Percentiles rank a stretch among this genome's conserved stretches.
phyloP scores from a whole-genome alignment of 2,797 vertebrate species.

The Mormyrus proboscirostris region DNA sequence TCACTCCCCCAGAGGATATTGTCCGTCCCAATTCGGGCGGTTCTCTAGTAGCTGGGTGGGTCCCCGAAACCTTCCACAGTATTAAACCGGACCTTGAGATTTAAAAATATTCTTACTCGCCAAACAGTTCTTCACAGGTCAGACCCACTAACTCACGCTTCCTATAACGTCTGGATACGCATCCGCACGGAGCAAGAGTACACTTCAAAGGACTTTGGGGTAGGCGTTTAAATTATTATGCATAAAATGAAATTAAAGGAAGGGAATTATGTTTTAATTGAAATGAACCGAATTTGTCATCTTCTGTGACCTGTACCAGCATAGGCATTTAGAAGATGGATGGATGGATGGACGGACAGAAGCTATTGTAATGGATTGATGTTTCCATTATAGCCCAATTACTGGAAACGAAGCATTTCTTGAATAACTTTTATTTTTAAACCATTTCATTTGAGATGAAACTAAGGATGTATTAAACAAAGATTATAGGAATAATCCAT shows the following conservation, averaged over 20 bases:
- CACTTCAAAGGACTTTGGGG: neutral
- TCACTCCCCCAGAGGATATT: neutral
- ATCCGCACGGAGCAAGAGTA: neutral
- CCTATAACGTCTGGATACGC: neutral
- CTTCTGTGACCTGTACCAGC: neutral
- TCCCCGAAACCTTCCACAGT: neutral
- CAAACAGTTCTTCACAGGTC: neutral
- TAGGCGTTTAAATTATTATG: neutral
- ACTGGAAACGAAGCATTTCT: neutral
- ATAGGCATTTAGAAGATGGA: neutral
- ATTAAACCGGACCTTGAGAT: neutral
- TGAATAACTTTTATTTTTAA: neutral
- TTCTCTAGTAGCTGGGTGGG: conserved; percentile 11
- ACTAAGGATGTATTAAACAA: neutral
- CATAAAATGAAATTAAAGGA: neutral
- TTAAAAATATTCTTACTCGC: neutral
- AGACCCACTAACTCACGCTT: neutral
- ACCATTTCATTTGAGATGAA: neutral
- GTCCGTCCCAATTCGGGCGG: conserved; percentile 18
- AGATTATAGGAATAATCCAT: neutral
- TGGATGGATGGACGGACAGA: neutral
- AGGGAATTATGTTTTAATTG: neutral
- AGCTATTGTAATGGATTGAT: neutral
- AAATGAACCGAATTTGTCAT: neutral
- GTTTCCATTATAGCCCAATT: neutral